Evolutionary conservation across 2,888 invertebrate species (phyloP), one percentile per base, ranked within the genome.

Genomic region (Dermolepida albohirtum): DNA sequence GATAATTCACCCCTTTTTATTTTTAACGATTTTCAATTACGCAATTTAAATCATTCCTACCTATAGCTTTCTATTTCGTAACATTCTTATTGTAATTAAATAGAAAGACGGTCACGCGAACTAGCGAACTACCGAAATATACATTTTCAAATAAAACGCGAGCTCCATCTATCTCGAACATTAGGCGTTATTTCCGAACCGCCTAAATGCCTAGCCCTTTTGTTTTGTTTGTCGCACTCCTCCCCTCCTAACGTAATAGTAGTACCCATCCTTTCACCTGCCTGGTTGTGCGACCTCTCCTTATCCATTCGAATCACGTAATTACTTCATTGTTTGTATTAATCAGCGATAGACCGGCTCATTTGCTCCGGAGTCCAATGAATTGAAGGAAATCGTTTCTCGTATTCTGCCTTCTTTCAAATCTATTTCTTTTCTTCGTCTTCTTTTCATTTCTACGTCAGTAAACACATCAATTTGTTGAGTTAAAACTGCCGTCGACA

Each of bases 251-350:
- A n/a, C 2, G 22, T 22, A 54, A 39, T 16, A 54, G 39, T 39
- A 54, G 34, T 54, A 39, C 54, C 16, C 54, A 8, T 16, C 39
- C 54, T 39, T 54, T 54, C 39, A 54, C 54, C 54, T 54, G 54
- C 50, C 54, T 6, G 14, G 14, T 34, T 17, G 54, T 11, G 12
- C 34, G 54, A 34, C 34, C 34, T 39, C 14, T 39, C 14, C 17
- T 39, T 39, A 16, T 17, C 41, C n/a, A 55, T 55, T 55, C 55
- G 17, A 22, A 55, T 55, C 55, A 55, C 55, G 55, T 41, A 55
- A 55, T 55, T 55, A 55, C 55, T 41, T 41, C 55, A 55, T 55
- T 55, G 55, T 55, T 55, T 55, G 55, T 55, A 55, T 55, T 55
- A 55, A 55, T 55, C 55, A 55, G 41, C 41, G 41, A 55, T 41